These are phyloP conservation scores for Linnaemya tessellans DNA, from an alignment of 2,888 invertebrate species.

Conservation along the genomic window DNA sequence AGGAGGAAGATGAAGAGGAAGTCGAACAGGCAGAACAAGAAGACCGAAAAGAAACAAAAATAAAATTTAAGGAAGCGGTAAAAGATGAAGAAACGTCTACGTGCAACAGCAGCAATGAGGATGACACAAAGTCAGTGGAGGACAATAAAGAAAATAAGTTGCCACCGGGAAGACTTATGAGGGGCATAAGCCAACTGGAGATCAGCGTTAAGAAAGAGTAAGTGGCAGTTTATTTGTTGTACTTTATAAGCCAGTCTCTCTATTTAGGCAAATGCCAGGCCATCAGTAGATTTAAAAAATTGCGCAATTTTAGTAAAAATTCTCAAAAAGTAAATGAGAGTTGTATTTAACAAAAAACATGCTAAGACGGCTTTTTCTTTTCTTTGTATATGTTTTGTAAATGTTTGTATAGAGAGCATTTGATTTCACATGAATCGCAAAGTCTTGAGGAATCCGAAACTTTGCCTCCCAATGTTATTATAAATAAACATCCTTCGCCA, in stretches of 20 bases:
- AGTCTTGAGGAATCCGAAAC: slow-evolving; percentile 68
- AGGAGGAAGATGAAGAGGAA: slow-evolving; percentile 77
- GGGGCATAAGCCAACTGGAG: slow-evolving; percentile 81
- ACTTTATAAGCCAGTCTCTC: too few species aligned
- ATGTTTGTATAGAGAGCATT: slow-evolving; percentile 37
- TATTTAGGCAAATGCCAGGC: background rate
- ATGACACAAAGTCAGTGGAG: slow-evolving; percentile 52
- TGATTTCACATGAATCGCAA: slow-evolving; percentile 73
- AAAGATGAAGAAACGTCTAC: slow-evolving; percentile 44
- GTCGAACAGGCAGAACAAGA: slow-evolving; percentile 35
- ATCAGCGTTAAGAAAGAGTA: slow-evolving; percentile 81
- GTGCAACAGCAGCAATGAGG: slow-evolving; percentile 70
- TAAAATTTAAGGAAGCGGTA: slow-evolving; percentile 26
- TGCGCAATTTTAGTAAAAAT: background rate
- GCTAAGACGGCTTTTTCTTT: background rate
- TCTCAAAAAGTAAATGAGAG: background rate
- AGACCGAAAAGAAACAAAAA: slow-evolving; percentile 4
- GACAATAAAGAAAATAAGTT: slow-evolving; percentile 81
- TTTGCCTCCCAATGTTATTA: slow-evolving; percentile 76
- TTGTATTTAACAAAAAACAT: background rate
- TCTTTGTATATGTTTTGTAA: slow-evolving; percentile 40
- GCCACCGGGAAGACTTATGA: slow-evolving; percentile 76
- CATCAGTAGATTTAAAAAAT: background rate
- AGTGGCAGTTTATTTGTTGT: slow-evolving; percentile 74
- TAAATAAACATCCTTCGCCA: slow-evolving; percentile 80